Conservation (phyloP, 2,888 invertebrate genomes). For the Cylindroiulus punctatus region DNA sequence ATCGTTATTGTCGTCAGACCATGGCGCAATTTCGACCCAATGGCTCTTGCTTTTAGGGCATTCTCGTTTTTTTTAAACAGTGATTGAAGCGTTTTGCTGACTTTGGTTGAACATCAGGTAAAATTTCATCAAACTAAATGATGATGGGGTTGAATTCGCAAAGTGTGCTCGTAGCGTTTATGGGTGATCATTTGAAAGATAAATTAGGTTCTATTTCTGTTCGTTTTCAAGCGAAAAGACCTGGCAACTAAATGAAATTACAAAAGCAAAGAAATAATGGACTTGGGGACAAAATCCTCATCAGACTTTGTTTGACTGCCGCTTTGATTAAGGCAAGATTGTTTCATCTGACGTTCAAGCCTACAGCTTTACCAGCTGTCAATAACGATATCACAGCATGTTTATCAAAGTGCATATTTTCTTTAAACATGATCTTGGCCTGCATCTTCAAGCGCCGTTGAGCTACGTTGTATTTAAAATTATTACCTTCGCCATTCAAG, state of each 20-base stretch:
- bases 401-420: no score
- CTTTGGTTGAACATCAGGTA: slow-evolving; percentile 43
- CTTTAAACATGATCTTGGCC: no score
- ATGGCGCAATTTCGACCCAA: slow-evolving; percentile 24
- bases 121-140: slow-evolving; percentile 43
- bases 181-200: slow-evolving; percentile 39
- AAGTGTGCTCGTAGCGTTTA: slow-evolving; percentile 36
- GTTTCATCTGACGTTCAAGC: no score
- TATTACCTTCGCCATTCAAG: no score
- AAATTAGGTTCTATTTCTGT: not conserved
- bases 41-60: slow-evolving; percentile 21
- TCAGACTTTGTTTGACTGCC: not conserved
- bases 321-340: not conserved
- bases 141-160: slow-evolving; percentile 41
- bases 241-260: slow-evolving; percentile 14
- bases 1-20: slow-evolving; percentile 43
- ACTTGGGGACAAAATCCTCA: not conserved
- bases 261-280: not conserved
- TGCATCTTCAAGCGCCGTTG: no score
- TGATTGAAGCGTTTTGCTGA: slow-evolving; percentile 7
- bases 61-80: slow-evolving; percentile 11
- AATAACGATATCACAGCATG: no score
- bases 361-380: no score
- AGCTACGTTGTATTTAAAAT: no score
- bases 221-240: not conserved